A percentile compares a stretch with the other conserved stretches of the same genome.
These are phyloP conservation scores for Pteromalus puparum DNA, from an alignment of 1,140 invertebrate genomes.

Conservation along the genomic window DNA sequence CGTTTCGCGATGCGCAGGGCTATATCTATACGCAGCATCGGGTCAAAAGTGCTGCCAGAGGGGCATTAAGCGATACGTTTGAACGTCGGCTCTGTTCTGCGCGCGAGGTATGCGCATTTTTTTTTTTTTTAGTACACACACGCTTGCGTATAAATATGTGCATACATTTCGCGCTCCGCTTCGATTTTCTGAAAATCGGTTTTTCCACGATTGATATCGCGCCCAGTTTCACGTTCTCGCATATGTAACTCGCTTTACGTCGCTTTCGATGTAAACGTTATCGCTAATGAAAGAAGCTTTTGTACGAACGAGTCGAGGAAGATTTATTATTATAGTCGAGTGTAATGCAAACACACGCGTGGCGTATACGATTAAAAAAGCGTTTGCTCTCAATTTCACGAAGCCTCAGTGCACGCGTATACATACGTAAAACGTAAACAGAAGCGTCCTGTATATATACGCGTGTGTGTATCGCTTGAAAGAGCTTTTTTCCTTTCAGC, in stretches of 20 bases:
- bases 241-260: no score
- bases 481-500: neutral
- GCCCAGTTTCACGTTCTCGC: no score
- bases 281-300: no score
- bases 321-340: no score
- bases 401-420: neutral
- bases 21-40: neutral
- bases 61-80: slow-evolving; percentile 13
- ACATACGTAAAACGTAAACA: neutral
- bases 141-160: neutral
- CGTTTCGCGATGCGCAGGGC: slow-evolving; percentile 33
- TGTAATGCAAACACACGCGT: no score
- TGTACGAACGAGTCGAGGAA: no score
- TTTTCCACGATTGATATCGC: no score
- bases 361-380: neutral
- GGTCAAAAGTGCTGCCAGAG: slow-evolving; percentile 26
- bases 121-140: no score
- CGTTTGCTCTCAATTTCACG: neutral
- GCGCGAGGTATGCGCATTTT: neutral
- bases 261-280: no score
- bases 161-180: neutral
- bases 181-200: no score
- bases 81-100: neutral
- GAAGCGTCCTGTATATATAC: neutral
- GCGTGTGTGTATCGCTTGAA: neutral